These are phyloP conservation scores for Drosophila rhopaloa DNA, from an alignment of 1,140 invertebrate species.

Conservation along the genomic window DNA sequence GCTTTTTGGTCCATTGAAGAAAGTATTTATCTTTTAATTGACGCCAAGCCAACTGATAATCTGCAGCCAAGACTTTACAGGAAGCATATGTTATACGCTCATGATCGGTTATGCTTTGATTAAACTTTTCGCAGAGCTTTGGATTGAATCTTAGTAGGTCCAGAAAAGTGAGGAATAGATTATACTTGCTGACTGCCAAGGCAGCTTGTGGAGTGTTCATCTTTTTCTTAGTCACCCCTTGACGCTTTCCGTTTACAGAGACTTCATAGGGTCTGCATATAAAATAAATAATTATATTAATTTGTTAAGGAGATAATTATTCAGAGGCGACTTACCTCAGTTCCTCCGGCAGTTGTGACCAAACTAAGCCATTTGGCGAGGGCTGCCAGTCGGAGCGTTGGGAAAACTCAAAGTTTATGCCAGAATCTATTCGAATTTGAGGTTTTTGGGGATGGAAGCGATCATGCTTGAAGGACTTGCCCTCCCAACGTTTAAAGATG, in stretches of 20 bases:
- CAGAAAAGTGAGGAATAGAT: constrained; percentile 87
- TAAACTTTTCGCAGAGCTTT: constrained; percentile 64
- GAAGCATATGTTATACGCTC: constrained; percentile 84
- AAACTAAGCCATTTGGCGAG: constrained; percentile 87
- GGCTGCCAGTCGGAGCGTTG: constrained; percentile 85
- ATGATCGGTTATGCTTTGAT: constrained; percentile 47
- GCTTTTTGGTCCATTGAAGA: constrained; percentile 87
- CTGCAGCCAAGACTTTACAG: constrained; percentile 85
- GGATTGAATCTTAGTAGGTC: constrained; percentile 82
- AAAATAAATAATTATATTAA: constrained; percentile 86
- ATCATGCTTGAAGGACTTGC: constrained; percentile 63
- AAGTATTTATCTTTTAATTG: constrained; percentile 85
- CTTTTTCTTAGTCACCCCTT: constrained; percentile 92
- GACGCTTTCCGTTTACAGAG: constrained; percentile 91
- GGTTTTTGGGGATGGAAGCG: constrained; percentile 72
- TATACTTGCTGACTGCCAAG: constrained; percentile 88
- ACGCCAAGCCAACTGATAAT: constrained; percentile 85
- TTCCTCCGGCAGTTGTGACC: constrained; percentile 85
- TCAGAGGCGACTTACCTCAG: constrained; percentile 54
- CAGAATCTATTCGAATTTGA: constrained; percentile 80
- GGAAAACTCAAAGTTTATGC: constrained; percentile 84
- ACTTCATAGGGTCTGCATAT: constrained; percentile 88
- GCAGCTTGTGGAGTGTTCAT: constrained; percentile 85
- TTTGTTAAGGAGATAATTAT: constrained; percentile 63
- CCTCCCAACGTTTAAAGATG: constrained; percentile 85